phyloP scores from a whole-genome alignment of 2,113 vertebrate genomes.

The Forbesichthys agassizii region DNA sequence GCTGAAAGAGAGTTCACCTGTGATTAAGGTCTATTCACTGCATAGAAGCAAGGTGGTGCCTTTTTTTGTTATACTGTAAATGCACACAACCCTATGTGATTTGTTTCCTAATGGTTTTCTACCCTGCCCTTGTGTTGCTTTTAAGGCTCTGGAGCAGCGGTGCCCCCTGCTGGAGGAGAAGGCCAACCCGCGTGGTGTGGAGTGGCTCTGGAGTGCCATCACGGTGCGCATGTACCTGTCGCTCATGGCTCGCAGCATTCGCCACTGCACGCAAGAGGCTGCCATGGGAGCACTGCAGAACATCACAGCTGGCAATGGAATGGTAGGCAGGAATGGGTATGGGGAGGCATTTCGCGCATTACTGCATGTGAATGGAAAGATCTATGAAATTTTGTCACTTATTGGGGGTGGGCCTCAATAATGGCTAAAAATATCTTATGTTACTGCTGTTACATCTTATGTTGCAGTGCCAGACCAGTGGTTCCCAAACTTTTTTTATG shows the following conservation, averaged over 20 bases:
- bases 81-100: background rate
- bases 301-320: conserved; percentile 85
- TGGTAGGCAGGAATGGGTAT: conserved; percentile 62
- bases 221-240: conserved; percentile 91
- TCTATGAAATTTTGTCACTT: background rate
- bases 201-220: conserved; percentile 90
- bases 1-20: too few relatives aligned
- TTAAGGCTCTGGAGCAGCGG: conserved; percentile 43
- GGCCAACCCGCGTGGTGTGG: conserved; percentile 82
- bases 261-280: conserved; percentile 84
- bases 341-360: background rate
- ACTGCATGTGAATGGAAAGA: background rate
- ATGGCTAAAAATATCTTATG: too few relatives aligned
- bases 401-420: too few relatives aligned
- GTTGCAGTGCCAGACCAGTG: too few relatives aligned
- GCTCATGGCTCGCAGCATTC: conserved; percentile 86
- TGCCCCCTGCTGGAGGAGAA: conserved; percentile 80
- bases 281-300: conserved; percentile 92
- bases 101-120: background rate
- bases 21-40: background rate
- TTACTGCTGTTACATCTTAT: too few relatives aligned
- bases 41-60: background rate
- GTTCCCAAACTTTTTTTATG: too few relatives aligned
- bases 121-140: too few relatives aligned
- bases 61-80: conserved; percentile 3